Base-by-base conservation (phyloP, 2,888 invertebrate genomes). In the Andrena hattorfiana region DNA sequence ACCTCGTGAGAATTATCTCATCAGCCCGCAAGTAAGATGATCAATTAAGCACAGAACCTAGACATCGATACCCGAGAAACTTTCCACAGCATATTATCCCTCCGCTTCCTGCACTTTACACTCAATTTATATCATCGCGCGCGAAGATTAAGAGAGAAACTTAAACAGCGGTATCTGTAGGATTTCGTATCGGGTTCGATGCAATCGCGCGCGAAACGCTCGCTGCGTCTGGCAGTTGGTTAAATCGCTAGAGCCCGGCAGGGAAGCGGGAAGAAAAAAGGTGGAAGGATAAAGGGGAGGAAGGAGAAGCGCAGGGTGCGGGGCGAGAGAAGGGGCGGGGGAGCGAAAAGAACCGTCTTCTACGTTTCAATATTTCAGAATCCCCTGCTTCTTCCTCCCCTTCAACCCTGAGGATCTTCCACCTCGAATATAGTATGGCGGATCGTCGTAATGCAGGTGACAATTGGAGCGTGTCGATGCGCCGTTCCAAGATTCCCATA, bases 281-380 rank as follows among this genome's bases (percentile, higher is more conserved):
- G 16, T n/a, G 67, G 59, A 42, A 59, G 64, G 73, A 73, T 60
- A 67, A 35, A 26, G 28, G 2, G 32, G 62, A 67, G 62, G 68
- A 72, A 78, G 23, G 51, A 70, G 76, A 77, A 85, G 77, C 77
- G 81, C 62, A 74, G 67, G 81, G 74, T 67, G 23, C 75, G 85
- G 71, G 77, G 77, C 69, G 73, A 73, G 35, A 68, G 64, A 59
- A 59, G 84, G 84, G 81, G 28, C 10, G n/a, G 54, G 26, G 20
- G 80, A 80, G 42, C 81, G 81, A 71, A 70, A 82, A 82, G 83
- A 77, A 78, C 69, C 77, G 87, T 89, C 87, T 87, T 90, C 70
- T 83, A 86, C 89, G 85, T 90, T 92, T 92, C 91, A 92, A 92
- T 92, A 92, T 93, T 92, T 91, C 91, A 91, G 87, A 90, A 89